phyloP scores from a whole-genome alignment of 2,888 invertebrate species.

The Drosophila monieri region DNA sequence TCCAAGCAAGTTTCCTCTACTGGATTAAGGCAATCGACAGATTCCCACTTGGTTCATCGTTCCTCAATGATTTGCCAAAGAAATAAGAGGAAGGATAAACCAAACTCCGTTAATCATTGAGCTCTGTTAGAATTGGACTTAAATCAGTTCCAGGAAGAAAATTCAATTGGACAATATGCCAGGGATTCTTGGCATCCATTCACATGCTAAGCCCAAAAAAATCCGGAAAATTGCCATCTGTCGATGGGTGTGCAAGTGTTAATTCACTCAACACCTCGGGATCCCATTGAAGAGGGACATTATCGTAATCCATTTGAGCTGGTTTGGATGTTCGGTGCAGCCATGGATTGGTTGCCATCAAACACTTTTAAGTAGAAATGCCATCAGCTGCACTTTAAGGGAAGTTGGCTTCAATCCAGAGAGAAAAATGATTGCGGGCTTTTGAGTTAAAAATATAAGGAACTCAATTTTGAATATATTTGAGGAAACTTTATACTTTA shows the following conservation, averaged over 20 bases:
- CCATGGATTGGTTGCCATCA: slow-evolving; percentile 31
- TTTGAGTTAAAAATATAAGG: too few relatives aligned
- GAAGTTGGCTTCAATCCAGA: neutral
- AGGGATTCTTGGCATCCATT: slow-evolving; percentile 25
- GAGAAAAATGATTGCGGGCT: neutral
- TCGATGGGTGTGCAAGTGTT: slow-evolving; percentile 15
- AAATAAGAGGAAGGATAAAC: neutral
- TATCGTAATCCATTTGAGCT: slow-evolving; percentile 54
- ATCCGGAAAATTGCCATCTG: slow-evolving; percentile 22
- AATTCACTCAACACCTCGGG: slow-evolving; percentile 46
- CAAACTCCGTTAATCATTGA: slow-evolving; percentile 23
- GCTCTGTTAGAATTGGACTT: slow-evolving; percentile 1
- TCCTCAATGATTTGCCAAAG: slow-evolving; percentile 1
- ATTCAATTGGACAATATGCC: slow-evolving; percentile 24
- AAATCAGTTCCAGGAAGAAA: slow-evolving; percentile 4
- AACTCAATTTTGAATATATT: too few relatives aligned
- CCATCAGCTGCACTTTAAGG: slow-evolving; percentile 21
- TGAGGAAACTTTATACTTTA: too few relatives aligned
- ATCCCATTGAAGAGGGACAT: slow-evolving; percentile 34
- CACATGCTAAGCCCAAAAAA: slow-evolving; percentile 28
- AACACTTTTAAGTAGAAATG: slow-evolving; percentile 27
- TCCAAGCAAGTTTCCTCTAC: slow-evolving; percentile 12
- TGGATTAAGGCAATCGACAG: neutral
- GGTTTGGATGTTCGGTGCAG: slow-evolving; percentile 28
- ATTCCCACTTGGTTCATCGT: slow-evolving; percentile 7